A percentile compares a stretch with the other conserved stretches of the same genome.
These are phyloP conservation scores for Acanthisitta chloris DNA, from an alignment of 2,113 vertebrate genomes.

Conservation along the genomic window DNA sequence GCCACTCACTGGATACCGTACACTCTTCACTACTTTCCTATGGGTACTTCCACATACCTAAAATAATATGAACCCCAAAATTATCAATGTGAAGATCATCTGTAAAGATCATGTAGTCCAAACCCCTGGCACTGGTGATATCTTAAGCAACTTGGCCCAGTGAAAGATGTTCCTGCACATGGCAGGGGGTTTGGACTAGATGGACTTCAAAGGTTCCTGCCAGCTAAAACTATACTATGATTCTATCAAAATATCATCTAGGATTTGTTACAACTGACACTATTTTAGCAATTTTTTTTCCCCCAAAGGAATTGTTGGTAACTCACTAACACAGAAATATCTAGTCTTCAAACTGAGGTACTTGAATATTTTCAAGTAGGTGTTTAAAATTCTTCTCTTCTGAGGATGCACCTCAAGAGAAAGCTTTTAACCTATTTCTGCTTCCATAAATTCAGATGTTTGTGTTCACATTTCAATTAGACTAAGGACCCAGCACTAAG, in stretches of 20 bases:
- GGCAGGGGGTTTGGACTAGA: background rate
- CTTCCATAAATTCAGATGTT: background rate
- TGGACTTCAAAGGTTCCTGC: background rate
- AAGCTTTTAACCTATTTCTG: background rate
- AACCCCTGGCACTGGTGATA: background rate
- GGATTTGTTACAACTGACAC: background rate
- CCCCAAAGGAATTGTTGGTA: background rate
- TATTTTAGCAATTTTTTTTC: background rate
- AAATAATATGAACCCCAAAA: background rate
- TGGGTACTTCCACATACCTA: background rate
- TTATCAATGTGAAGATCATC: background rate
- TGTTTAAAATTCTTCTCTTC: background rate
- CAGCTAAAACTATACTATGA: background rate
- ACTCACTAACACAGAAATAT: background rate
- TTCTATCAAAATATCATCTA: background rate
- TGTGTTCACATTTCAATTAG: background rate
- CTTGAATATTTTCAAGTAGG: background rate
- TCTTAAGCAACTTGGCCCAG: background rate
- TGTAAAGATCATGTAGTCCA: background rate
- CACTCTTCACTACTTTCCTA: background rate
- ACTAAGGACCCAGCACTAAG: background rate
- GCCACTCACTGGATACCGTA: background rate
- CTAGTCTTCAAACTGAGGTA: background rate
- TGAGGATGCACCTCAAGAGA: background rate
- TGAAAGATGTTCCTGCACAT: background rate